Conservation (phyloP, 2,797 vertebrate genomes). For the Oceanodroma leucorhoa region DNA sequence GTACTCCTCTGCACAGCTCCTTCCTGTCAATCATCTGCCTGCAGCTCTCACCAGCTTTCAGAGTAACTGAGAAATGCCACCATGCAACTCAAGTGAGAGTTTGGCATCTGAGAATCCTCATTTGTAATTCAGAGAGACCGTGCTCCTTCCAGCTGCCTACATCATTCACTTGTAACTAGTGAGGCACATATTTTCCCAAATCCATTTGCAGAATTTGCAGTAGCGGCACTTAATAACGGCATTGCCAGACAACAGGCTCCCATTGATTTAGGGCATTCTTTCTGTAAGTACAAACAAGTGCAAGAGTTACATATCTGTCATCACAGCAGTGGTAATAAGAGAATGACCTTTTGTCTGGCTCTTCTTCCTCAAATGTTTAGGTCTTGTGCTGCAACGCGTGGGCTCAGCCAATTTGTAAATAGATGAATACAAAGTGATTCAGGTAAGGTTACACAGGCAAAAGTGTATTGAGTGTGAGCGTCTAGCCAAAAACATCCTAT, state of each 20-base stretch:
- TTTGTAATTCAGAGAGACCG: not conserved
- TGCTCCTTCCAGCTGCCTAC: not conserved
- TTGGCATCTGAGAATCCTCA: not conserved
- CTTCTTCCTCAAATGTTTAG: not conserved
- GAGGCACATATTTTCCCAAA: not conserved
- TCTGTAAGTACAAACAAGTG: not conserved
- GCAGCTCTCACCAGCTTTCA: not conserved
- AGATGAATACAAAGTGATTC: not conserved
- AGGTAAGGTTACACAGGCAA: not conserved
- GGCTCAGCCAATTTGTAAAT: not conserved
- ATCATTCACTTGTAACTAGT: fast-evolving
- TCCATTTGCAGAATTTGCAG: not conserved
- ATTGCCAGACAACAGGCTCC: not conserved
- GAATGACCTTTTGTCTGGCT: not conserved
- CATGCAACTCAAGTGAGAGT: fast-evolving
- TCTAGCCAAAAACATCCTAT: not conserved
- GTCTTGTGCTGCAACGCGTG: fast-evolving
- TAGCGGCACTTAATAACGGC: not conserved
- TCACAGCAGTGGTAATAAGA: not conserved
- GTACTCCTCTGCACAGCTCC: not conserved
- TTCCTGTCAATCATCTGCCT: not conserved
- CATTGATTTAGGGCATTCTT: not conserved
- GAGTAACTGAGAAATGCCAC: not conserved
- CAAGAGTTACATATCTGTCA: not conserved
- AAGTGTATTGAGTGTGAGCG: fast-evolving